phyloP scores from a whole-genome alignment of 2,888 invertebrate species.

The Trichacis sp. region DNA sequence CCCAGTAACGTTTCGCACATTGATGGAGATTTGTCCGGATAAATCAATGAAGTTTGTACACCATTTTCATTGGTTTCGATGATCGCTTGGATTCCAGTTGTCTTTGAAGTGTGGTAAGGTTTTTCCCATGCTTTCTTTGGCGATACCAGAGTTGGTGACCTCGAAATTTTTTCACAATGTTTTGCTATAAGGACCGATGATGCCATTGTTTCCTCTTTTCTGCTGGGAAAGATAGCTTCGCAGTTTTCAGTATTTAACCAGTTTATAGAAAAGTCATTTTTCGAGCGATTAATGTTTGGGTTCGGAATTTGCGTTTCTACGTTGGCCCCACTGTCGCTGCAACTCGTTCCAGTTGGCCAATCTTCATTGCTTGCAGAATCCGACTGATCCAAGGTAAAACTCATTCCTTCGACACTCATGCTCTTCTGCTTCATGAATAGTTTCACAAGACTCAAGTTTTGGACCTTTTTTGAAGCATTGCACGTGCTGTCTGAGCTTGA shows the following conservation, averaged over 20 bases:
- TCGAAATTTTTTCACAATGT: constrained; percentile 68
- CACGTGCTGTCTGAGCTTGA: constrained; percentile 62
- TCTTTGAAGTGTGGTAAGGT: constrained; percentile 47
- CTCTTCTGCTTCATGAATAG: constrained; percentile 92
- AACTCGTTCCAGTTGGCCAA: constrained; percentile 79
- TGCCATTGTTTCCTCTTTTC: constrained; percentile 61
- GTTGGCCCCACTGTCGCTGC: constrained; percentile 72
- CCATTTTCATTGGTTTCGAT: constrained; percentile 62
- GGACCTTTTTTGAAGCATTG: constrained; percentile 71
- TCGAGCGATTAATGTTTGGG: constrained; percentile 52
- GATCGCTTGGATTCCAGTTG: constrained; percentile 58
- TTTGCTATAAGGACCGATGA: constrained; percentile 70
- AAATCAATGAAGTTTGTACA: constrained; percentile 63
- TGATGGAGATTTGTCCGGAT: constrained; percentile 58
- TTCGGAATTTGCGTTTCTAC: constrained; percentile 58
- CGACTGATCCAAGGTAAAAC: constrained; percentile 80
- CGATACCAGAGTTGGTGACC: constrained; percentile 46
- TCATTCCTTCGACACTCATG: constrained; percentile 81
- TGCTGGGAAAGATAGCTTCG: constrained; percentile 30
- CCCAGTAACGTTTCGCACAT: constrained; percentile 57
- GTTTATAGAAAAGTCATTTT: constrained; percentile 64
- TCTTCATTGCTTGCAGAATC: constrained; percentile 76
- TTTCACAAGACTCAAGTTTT: constrained; percentile 85
- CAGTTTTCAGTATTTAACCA: constrained; percentile 63
- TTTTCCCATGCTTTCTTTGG: constrained; percentile 16